A percentile compares a stretch with the other conserved stretches of the same genome.
Evolutionary conservation across 30 jellyfish, hydroid and myxozoan genomes (phyloP).

Genomic region (Clytia hemisphaerica): DNA sequence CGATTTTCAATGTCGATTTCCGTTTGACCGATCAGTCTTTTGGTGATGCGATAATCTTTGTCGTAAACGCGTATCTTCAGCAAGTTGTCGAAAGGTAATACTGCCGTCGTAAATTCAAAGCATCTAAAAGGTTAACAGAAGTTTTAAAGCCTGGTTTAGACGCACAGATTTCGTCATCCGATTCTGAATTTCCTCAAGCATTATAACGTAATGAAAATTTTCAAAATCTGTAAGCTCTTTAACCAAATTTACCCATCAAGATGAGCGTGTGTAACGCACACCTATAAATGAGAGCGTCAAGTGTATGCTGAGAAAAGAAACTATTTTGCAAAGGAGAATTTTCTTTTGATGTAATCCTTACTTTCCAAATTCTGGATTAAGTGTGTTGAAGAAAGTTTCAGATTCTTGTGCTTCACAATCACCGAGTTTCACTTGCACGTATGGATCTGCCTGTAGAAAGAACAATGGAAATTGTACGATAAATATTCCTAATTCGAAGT

Average conservation of each 20-base stretch:
- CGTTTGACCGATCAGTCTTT: conserved; percentile 91
- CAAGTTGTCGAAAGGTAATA: conserved; percentile 80
- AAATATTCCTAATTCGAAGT: too few relatives aligned
- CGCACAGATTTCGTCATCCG: too few relatives aligned
- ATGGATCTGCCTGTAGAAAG: conserved; percentile 88
- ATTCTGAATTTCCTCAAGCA: too few relatives aligned
- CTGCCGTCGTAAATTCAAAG: conserved; percentile 74
- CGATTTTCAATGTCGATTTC: conserved; percentile 88
- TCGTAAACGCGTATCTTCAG: conserved; percentile 72
- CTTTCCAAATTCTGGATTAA: conserved; percentile 97
- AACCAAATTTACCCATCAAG: not conserved
- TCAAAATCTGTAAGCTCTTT: too few relatives aligned
- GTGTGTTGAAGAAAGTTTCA: conserved; percentile 41
- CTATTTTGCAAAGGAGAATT: not conserved
- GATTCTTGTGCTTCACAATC: conserved; percentile 45
- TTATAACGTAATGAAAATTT: too few relatives aligned
- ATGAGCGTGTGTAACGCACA: too few relatives aligned
- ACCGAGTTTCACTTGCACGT: conserved; percentile 61
- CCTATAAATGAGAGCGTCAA: not conserved
- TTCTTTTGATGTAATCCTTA: too few relatives aligned
- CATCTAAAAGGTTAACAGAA: conserved; percentile 33
- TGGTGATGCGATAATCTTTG: conserved; percentile 49
- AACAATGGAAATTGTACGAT: not conserved
- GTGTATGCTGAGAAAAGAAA: not conserved
- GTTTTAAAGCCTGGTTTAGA: not conserved